These are phyloP conservation scores for Matsumyia berberina DNA, from an alignment of 2,888 invertebrate species.

Conservation along the genomic window DNA sequence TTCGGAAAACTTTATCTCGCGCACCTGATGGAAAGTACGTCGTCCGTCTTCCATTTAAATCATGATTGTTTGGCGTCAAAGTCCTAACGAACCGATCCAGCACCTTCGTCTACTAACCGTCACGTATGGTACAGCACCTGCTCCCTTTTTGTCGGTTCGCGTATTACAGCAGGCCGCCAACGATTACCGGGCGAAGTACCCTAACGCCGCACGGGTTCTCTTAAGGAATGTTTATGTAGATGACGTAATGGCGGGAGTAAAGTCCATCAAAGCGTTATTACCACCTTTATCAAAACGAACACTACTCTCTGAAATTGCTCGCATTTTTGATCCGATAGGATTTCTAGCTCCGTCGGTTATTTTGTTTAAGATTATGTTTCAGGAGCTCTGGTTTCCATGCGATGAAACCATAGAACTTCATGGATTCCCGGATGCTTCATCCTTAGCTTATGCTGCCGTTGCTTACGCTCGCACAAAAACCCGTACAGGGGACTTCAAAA, in stretches of 20 bases:
- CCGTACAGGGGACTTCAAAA: neutral
- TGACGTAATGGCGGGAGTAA: constrained; percentile 57
- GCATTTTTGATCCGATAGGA: constrained; percentile 31
- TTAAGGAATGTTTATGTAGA: constrained; percentile 73
- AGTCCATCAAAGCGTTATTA: neutral
- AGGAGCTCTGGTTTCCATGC: constrained; percentile 13
- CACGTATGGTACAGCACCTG: constrained; percentile 47
- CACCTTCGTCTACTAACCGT: constrained; percentile 34
- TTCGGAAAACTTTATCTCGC: neutral
- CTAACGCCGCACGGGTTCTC: constrained; percentile 15
- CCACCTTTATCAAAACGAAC: neutral
- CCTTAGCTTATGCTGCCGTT: constrained; percentile 38
- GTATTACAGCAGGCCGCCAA: neutral
- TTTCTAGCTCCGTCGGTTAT: constrained; percentile 18
- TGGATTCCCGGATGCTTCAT: constrained; percentile 22
- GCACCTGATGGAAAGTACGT: constrained; percentile 53
- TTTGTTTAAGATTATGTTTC: constrained; percentile 15
- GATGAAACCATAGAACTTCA: constrained; percentile 8
- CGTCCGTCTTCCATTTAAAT: constrained; percentile 49
- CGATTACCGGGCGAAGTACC: constrained; percentile 30
- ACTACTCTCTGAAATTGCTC: constrained; percentile 9
- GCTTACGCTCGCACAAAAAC: constrained; percentile 29
- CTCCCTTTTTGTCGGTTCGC: constrained; percentile 33
- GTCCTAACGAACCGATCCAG: constrained; percentile 23
- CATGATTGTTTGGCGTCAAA: constrained; percentile 51